Evolutionary conservation across 2,113 vertebrate genomes (phyloP).

Genomic region (Puntigrus tetrazona): DNA sequence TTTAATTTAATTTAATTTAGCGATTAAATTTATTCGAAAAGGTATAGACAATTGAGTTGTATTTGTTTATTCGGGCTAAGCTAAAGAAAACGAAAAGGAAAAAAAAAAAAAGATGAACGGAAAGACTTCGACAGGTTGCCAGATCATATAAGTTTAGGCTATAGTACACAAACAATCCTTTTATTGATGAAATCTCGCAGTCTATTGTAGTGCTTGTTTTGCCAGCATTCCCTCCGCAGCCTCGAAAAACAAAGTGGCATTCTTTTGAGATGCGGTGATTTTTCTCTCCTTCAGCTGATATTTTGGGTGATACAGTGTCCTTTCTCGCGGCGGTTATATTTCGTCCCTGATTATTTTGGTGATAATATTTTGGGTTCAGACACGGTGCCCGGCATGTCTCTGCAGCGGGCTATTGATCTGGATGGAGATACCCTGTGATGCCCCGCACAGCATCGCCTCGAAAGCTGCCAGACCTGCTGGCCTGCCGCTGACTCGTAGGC

Average conservation of each 20-base stretch:
- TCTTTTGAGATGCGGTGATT: conserved; percentile 69
- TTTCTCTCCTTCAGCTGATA: conserved; percentile 56
- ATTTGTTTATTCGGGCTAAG: neutral
- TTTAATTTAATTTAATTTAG: neutral
- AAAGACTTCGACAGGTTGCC: conserved; percentile 26
- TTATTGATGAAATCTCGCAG: conserved; percentile 62
- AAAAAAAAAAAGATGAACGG: neutral
- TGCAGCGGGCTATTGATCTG: conserved; percentile 21
- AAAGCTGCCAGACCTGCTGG: conserved; percentile 52
- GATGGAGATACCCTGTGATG: conserved; percentile 3
- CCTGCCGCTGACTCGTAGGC: conserved; percentile 38
- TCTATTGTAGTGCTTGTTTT: conserved; percentile 64
- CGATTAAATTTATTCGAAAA: neutral
- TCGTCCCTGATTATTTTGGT: conserved; percentile 57
- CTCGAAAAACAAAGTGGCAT: conserved; percentile 61
- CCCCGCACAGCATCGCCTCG: neutral
- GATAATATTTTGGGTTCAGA: conserved; percentile 64
- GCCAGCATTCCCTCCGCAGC: conserved; percentile 62
- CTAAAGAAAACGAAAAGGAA: neutral
- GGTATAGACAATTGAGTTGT: neutral
- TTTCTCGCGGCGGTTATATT: conserved; percentile 45
- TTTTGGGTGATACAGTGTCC: conserved; percentile 53
- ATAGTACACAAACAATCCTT: conserved; percentile 43
- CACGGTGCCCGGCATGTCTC: conserved; percentile 11
- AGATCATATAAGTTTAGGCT: conserved; percentile 38